phyloP scores from a whole-genome alignment of 2,888 invertebrate genomes.

The Philereme transversata region DNA sequence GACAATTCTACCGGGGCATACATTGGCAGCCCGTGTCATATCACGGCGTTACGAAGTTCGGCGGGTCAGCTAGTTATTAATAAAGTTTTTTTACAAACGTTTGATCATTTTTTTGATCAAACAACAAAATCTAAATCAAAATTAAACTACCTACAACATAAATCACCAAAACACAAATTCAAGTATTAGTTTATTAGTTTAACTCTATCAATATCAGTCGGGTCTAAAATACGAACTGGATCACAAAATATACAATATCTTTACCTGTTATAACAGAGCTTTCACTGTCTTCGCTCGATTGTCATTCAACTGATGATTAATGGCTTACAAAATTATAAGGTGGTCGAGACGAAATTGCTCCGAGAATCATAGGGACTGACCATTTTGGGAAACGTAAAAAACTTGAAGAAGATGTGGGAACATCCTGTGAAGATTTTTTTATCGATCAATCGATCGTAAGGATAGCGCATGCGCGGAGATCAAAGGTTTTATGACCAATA shows the following conservation, averaged over 20 bases:
- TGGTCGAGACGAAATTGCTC: conserved; percentile 69
- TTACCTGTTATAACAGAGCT: conserved; percentile 42
- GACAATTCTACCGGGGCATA: too few species aligned
- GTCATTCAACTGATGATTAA: conserved; percentile 77
- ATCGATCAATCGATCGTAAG: conserved; percentile 41
- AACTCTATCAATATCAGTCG: conserved; percentile 4
- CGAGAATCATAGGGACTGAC: conserved; percentile 55
- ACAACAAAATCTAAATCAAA: too few species aligned
- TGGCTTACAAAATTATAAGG: conserved; percentile 74
- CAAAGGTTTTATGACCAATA: conserved; percentile 54
- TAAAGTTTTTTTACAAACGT: too few species aligned
- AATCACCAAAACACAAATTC: background rate
- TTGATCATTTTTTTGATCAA: too few species aligned
- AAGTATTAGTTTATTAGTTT: conserved; percentile 1
- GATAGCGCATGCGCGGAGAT: conserved; percentile 55
- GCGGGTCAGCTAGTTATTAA: too few species aligned
- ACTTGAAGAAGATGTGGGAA: conserved; percentile 68
- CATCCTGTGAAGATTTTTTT: conserved; percentile 62
- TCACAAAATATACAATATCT: conserved; percentile 23
- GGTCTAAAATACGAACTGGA: conserved; percentile 23
- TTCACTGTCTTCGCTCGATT: conserved; percentile 56
- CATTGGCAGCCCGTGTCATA: too few species aligned
- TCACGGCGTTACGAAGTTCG: too few species aligned
- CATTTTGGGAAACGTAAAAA: conserved; percentile 59
- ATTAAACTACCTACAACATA: too few species aligned